These are phyloP conservation scores for Coptodon bakossiorum DNA, from an alignment of 2,113 vertebrate genomes.

Conservation along the genomic window DNA sequence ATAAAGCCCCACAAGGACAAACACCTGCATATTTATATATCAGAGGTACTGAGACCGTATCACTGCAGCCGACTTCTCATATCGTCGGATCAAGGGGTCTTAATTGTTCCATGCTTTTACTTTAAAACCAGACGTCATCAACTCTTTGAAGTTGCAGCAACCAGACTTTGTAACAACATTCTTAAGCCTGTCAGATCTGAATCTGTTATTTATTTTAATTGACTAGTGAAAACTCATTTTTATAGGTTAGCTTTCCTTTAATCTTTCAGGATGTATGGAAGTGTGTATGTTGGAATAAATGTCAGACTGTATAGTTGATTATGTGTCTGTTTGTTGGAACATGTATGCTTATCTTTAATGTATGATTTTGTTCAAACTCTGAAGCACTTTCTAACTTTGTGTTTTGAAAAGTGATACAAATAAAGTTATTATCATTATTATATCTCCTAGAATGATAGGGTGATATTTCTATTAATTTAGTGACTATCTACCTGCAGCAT, in stretches of 20 bases:
- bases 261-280: background rate
- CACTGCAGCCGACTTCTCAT: background rate
- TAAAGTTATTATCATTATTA: background rate
- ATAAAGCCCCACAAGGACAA: too few relatives aligned
- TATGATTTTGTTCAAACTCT: background rate
- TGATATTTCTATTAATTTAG: background rate
- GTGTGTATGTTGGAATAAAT: background rate
- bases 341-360: background rate
- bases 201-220: background rate
- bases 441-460: background rate
- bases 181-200: background rate
- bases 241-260: background rate
- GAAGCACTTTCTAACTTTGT: background rate
- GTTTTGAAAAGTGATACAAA: background rate
- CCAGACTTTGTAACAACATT: background rate
- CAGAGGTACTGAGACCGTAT: background rate
- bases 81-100: background rate
- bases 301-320: background rate
- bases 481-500: slow-evolving; percentile 3
- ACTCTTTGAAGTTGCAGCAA: background rate
- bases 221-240: background rate
- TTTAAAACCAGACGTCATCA: background rate
- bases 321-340: background rate
- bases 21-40: background rate
- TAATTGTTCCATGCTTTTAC: background rate